Evolutionary conservation across 2,888 invertebrate genomes (phyloP), one percentile per base, ranked within the genome.

Genomic region (Rhagium mordax): DNA sequence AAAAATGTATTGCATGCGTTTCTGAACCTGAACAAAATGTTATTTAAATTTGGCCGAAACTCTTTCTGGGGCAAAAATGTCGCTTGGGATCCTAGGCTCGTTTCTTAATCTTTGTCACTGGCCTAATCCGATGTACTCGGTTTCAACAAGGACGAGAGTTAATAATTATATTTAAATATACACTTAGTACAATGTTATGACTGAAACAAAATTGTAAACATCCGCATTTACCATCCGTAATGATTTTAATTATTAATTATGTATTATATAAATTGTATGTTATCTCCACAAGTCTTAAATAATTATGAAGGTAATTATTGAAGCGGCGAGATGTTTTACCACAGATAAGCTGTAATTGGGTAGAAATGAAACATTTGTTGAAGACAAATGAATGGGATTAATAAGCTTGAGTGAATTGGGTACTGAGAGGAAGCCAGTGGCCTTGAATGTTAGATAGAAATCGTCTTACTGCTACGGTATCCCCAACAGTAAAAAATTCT

Each of bases 171-270:
- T 18, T 49, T 49, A 49, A 49, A 49, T 49, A 49, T 1, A 16
- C 10, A 13, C 13, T 41, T 16, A 49, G 18, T 18, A 15, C 10
- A 49, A 18, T 49, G 49, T 15, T 16, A 16, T 7, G 3, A 3
- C 8, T 16, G 49, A 16, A 49, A 49, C 49, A 49, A 49, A 49
- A 49, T 49, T 49, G n/a, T 57, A 57, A 13, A 27, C 33, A 59
- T 59, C 33, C 59, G 59, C 27, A 59, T 59, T 57, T 27, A 27
- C 4, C 29, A 49, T 6, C 7, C 2, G 5, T 59, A 59, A 59
- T 59, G 1, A 59, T 16, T 59, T 59, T 59, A 59, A 59, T 59
- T 59, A 59, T 8, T 33, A 33, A 59, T 59, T 59, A 59, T 49
- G 18, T 18, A 16, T 18, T 49, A 49, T 18, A 49, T 49, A 41